Evolutionary conservation across 2,797 vertebrate genomes (phyloP).

Genomic region (Toxotes lorentzi): DNA sequence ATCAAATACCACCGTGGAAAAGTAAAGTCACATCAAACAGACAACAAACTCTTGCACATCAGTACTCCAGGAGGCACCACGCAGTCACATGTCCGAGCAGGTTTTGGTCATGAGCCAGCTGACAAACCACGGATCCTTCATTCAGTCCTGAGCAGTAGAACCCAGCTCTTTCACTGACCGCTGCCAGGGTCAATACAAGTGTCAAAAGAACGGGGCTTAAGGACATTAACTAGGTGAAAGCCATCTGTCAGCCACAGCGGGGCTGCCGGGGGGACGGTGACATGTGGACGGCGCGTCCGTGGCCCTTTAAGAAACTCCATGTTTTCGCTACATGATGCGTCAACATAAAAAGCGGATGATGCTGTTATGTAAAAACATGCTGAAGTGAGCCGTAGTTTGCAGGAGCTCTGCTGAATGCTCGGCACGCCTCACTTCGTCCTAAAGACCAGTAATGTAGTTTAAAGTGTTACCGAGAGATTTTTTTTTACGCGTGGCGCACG

Average conservation of each 20-base stretch:
- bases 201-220: constrained; percentile 51
- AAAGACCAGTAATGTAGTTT: not conserved
- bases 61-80: constrained; percentile 30
- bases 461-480: constrained; percentile 7
- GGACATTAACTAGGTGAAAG: constrained; percentile 53
- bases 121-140: constrained; percentile 21
- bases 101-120: constrained; percentile 9
- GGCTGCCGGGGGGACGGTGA: constrained; percentile 52
- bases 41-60: not conserved
- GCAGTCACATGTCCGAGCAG: constrained; percentile 49
- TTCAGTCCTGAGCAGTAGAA: constrained; percentile 3
- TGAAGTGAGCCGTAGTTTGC: constrained; percentile 78
- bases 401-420: constrained; percentile 35
- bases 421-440: constrained; percentile 1
- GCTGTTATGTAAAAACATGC: constrained; percentile 88
- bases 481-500: constrained; percentile 39
- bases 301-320: constrained; percentile 92
- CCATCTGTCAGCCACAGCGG: constrained; percentile 72
- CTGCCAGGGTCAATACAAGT: constrained; percentile 45
- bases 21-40: not conserved
- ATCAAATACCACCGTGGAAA: too few species aligned
- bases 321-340: constrained; percentile 89
- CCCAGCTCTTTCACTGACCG: not conserved
- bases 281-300: constrained; percentile 76
- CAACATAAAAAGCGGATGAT: constrained; percentile 88